Base-by-base conservation (phyloP, 2,888 invertebrate species). In the Fragum whitleyi region DNA sequence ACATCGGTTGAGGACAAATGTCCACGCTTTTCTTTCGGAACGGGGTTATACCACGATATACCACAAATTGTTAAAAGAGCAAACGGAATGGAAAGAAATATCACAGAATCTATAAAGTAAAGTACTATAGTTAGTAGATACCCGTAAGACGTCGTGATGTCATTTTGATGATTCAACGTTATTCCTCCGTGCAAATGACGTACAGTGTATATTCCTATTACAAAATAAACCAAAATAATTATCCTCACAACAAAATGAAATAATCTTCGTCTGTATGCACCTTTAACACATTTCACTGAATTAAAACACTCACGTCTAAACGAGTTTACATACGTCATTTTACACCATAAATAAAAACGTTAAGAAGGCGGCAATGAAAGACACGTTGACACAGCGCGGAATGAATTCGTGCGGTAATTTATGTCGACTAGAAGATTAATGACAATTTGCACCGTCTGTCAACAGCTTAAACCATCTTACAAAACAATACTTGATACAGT, bases 1-100 rank as follows among this genome's bases (percentile, higher is more conserved):
- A 83, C 83, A 19, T 85, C 74, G 39, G 79, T 62, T 19, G 32
- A 2, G 0, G 61, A 61, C n/a, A 61, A 32, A 11, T 61, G 29
- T 61, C 61, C 61, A 7, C 29, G 28, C 19, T 61, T 61, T 11
- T 28, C n/a, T 32, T 61, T 61, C 9, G 29, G 29, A 16, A 61
- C 61, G 2, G 61, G 61, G 16, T 61, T 61, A 29, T 61, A 61
- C 19, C 61, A 11, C 19, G 28, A 7, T 19, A 61, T 61, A 29
- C 61, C 61, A 5, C 29, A 29, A 11, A 61, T 61, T 7, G 61
- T 28, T 7, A 61, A n/a, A 11, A 61, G 0, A n/a, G 32, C n/a
- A 32, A 61, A 61, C 19, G 61, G 61, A 32, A 61, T 32, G 2
- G 61, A 61, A 32, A 61, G 32, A 61, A 32, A 61, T 29, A 61